Percentiles rank a stretch among this genome's conserved stretches.
Evolutionary conservation across 2,797 vertebrate genomes (phyloP).

Genomic region (Calcarius lapponicus): DNA sequence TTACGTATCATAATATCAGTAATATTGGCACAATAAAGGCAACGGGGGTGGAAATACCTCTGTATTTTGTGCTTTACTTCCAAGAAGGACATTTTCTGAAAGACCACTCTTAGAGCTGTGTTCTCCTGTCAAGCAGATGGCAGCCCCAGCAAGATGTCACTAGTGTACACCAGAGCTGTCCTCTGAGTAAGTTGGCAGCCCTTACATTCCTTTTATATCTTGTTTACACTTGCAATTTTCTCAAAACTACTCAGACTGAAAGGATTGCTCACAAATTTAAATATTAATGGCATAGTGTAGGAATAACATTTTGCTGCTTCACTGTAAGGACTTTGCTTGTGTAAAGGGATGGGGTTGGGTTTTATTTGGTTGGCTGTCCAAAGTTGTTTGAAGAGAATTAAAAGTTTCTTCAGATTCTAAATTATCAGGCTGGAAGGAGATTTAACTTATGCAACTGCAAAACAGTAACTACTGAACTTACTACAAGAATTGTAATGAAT

Average conservation of each 20-base stretch:
- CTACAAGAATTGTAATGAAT: neutral
- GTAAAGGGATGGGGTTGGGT: rapidly evolving
- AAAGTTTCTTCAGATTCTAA: neutral
- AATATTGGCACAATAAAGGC: neutral
- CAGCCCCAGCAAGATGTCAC: neutral
- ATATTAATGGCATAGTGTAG: neutral
- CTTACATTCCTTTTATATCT: neutral
- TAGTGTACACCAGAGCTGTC: neutral
- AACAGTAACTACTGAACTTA: neutral
- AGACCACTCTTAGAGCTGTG: neutral
- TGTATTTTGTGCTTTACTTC: neutral
- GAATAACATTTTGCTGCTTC: neutral
- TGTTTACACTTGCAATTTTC: neutral
- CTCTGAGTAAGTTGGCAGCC: neutral
- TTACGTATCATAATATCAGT: neutral
- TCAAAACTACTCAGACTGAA: neutral
- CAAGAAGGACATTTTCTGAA: neutral
- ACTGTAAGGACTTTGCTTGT: neutral
- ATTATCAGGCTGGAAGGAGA: neutral
- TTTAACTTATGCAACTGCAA: neutral
- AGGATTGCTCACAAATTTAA: neutral
- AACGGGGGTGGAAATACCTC: neutral
- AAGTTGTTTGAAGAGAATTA: neutral
- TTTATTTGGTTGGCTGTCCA: neutral
- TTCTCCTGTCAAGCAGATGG: rapidly evolving